Conservation (phyloP, 2,113 vertebrate species). For the Lonchura striata region DNA sequence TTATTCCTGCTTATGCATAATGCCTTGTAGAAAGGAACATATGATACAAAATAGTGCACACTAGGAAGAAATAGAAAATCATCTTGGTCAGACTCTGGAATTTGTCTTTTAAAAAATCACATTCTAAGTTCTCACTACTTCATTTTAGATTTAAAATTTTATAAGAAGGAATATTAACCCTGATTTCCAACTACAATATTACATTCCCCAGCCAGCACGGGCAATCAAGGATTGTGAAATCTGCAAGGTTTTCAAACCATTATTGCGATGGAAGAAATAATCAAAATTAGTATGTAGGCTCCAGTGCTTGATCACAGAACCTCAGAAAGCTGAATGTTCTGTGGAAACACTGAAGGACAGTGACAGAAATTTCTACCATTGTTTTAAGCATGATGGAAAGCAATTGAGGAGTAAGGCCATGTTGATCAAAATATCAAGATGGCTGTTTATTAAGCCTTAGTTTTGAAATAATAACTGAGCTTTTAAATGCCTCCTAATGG, state of each 20-base stretch:
- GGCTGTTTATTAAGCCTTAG: neutral
- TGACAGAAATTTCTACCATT: neutral
- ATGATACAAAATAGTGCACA: neutral
- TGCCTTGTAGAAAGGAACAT: neutral
- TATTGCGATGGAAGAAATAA: neutral
- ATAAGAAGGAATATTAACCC: neutral
- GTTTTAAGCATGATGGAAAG: neutral
- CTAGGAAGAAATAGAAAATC: neutral
- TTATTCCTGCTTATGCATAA: neutral
- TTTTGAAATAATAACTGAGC: neutral
- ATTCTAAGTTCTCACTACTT: neutral
- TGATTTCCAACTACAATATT: neutral
- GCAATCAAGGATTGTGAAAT: neutral
- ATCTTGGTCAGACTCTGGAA: neutral
- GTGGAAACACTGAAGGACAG: neutral
- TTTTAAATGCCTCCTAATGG: neutral
- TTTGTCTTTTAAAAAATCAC: neutral
- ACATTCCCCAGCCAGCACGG: neutral
- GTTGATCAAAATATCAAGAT: neutral
- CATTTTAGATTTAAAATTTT: neutral
- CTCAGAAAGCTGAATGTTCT: neutral
- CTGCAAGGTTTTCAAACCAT: neutral
- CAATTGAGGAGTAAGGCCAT: neutral
- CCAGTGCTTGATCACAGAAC: neutral
- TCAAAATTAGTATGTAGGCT: neutral